Base-by-base conservation (phyloP, 2,888 invertebrate genomes). In the Agriopis marginaria region DNA sequence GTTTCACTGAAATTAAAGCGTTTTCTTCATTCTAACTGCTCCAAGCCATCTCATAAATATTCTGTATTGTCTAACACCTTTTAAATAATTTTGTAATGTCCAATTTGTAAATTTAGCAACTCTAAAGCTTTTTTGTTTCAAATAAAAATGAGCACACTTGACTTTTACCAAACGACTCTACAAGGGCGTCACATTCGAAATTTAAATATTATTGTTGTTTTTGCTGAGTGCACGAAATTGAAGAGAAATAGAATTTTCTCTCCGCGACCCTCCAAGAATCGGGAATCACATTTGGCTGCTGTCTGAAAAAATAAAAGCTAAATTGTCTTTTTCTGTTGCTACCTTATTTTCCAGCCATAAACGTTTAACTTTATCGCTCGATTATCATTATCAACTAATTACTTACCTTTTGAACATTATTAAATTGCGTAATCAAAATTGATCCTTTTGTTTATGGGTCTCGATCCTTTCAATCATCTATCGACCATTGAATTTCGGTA, bases 391-490 rank as follows among this genome's bases (percentile, higher is more conserved):
- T 86, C 88, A 85, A 83, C 89, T 93, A 93, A 93, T 93, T 92
- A 93, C 88, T 87, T 86, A 78, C 77, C 82, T 79, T 79, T 76
- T 69, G 74, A 81, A 82, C 82, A 87, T 86, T 86, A 88, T 91
- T 91, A 93, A 91, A 91, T 92, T 89, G 89, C 89, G 90, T 92
- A 91, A 93, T 90, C 90, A 83, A 89, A 91, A 91, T 90, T 86
- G 90, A 90, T 90, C 89, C 93, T 92, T 93, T 93, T 93, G 93
- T 92, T 92, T 93, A 93, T 93, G 91, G 89, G 89, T 89, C 84
- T 87, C 86, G 92, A 93, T 93, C 93, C 93, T 93, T 93, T 93
- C 93, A 93, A 93, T 93, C 93, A 92, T 93, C 93, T 93, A 93
- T 92, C 91, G 89, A 85, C 89, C 91, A 93, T 92, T 92, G 89